Percentiles rank a stretch among this genome's conserved stretches.
Conservation (phyloP, 2,888 invertebrate species). For the Octodonta nipae region DNA sequence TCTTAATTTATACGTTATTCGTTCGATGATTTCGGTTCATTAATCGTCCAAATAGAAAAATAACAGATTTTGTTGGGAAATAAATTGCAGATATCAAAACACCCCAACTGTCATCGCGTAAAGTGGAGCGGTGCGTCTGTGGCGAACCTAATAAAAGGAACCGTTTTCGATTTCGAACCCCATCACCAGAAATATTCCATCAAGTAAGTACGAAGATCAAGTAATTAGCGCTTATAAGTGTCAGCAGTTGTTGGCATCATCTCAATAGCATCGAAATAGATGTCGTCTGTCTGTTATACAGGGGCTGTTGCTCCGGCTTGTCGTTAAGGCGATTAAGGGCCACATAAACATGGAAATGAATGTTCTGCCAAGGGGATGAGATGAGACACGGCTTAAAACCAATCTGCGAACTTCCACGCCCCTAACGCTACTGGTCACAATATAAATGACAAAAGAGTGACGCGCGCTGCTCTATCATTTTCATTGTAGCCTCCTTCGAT, state of each 20-base stretch:
- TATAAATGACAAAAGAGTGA: constrained; percentile 5
- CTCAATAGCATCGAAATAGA: constrained; percentile 20
- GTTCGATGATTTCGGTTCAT: no score
- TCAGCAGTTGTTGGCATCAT: constrained; percentile 23
- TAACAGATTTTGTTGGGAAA: no score
- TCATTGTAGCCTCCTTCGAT: not conserved
- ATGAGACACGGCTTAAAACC: constrained; percentile 29
- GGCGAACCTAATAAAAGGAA: no score
- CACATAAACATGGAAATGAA: constrained; percentile 23
- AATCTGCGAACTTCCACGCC: constrained; percentile 21
- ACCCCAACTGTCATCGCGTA: no score
- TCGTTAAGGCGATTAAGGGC: constrained; percentile 24
- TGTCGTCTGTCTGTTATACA: constrained; percentile 10
- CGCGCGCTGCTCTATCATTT: constrained; percentile 1
- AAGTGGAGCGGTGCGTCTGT: no score
- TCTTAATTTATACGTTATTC: no score
- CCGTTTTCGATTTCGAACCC: not conserved
- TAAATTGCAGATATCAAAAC: no score
- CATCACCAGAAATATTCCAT: constrained; percentile 9
- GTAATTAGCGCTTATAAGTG: constrained; percentile 23
- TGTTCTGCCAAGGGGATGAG: constrained; percentile 22
- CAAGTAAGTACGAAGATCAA: constrained; percentile 11
- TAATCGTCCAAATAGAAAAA: no score
- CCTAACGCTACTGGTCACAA: not conserved
- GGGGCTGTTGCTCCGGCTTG: constrained; percentile 15